Evolutionary conservation across 2,113 vertebrate species (phyloP).

Genomic region (Nerophis ophidion): DNA sequence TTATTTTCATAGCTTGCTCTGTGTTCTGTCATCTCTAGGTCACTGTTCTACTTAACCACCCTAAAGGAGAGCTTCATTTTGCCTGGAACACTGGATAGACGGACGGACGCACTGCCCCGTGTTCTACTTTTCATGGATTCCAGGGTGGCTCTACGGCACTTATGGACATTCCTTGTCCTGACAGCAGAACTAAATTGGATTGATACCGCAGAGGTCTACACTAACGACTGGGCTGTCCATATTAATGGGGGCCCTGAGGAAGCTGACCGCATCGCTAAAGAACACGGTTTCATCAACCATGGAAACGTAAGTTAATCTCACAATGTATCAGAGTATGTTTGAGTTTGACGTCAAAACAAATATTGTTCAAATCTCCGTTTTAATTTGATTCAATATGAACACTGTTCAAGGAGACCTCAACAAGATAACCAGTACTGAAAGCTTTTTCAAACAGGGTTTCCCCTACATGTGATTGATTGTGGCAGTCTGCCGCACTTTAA

Average conservation of each 20-base stretch:
- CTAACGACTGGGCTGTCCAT: constrained; percentile 90
- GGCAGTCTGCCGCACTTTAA: too few relatives aligned
- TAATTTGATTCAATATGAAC: not conserved
- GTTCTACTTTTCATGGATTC: constrained; percentile 71
- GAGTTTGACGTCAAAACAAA: too few relatives aligned
- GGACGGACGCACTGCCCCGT: constrained; percentile 38
- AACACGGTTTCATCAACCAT: constrained; percentile 89
- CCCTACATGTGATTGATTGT: too few relatives aligned
- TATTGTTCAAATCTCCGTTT: too few relatives aligned
- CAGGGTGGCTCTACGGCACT: constrained; percentile 63
- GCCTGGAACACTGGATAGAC: constrained; percentile 45
- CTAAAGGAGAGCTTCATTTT: constrained; percentile 45
- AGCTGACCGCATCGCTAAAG: constrained; percentile 79
- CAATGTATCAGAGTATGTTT: not conserved
- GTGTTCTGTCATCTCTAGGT: constrained; percentile 58
- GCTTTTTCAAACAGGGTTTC: too few relatives aligned
- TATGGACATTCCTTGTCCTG: constrained; percentile 77
- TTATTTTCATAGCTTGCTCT: not conserved
- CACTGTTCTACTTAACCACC: constrained; percentile 56
- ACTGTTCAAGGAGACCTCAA: not conserved
- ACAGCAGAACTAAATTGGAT: constrained; percentile 62
- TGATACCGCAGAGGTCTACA: constrained; percentile 76
- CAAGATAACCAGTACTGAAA: too few relatives aligned
- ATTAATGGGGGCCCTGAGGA: constrained; percentile 75
- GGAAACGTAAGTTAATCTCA: constrained; percentile 75